phyloP scores from a whole-genome alignment of 2,888 invertebrate species.

The Cabera pusaria region DNA sequence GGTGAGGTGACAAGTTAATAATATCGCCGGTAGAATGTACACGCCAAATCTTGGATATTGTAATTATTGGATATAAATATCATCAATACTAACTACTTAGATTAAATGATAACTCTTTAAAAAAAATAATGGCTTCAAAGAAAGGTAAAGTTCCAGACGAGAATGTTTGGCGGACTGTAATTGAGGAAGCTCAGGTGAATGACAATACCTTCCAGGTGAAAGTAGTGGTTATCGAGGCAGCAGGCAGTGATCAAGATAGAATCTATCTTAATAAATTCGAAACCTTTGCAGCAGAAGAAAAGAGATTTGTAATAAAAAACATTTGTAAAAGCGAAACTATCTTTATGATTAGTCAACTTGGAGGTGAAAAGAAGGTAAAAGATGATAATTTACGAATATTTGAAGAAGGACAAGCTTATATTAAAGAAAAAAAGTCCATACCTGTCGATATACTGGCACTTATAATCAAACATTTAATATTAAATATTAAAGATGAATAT shows the following conservation, averaged over 20 bases:
- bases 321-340: conserved; percentile 74
- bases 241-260: conserved; percentile 68
- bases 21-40: too few relatives aligned
- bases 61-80: too few relatives aligned
- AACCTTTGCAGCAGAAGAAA: conserved; percentile 61
- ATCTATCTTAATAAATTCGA: conserved; percentile 71
- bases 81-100: too few relatives aligned
- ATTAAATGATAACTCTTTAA: too few relatives aligned
- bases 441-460: conserved; percentile 67
- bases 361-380: conserved; percentile 68
- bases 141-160: conserved; percentile 51
- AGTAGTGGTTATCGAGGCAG: conserved; percentile 66
- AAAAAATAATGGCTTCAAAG: conserved; percentile 55
- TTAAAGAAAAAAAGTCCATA: conserved; percentile 68
- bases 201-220: conserved; percentile 63
- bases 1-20: too few relatives aligned
- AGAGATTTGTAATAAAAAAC: conserved; percentile 71
- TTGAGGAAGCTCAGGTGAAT: conserved; percentile 56
- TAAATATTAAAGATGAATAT: conserved; percentile 74
- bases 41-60: too few relatives aligned
- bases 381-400: conserved; percentile 67
- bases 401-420: conserved; percentile 65
- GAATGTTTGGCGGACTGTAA: conserved; percentile 53
- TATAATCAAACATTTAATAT: conserved; percentile 68
- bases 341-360: conserved; percentile 76